Evolutionary conservation across 2,888 invertebrate genomes (phyloP).

Genomic region (Pherbina coryleti): DNA sequence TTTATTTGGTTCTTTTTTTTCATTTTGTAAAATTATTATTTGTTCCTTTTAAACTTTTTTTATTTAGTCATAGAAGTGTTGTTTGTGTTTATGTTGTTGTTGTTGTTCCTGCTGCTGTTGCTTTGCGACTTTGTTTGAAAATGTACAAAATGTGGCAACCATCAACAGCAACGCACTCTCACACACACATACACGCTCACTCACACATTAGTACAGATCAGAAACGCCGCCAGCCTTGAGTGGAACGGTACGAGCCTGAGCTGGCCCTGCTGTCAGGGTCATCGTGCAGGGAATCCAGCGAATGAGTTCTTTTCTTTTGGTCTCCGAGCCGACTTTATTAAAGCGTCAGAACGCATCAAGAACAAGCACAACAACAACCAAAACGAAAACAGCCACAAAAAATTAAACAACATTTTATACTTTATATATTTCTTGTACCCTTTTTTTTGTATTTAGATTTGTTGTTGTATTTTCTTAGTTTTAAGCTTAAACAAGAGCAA

Average conservation of each 20-base stretch:
- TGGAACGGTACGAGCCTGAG: not conserved
- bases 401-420: conserved; percentile 16
- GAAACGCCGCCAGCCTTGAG: conserved; percentile 11
- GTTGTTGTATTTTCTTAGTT: not conserved
- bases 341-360: not conserved
- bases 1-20: not conserved
- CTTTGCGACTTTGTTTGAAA: conserved; percentile 14
- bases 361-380: conserved; percentile 16
- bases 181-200: not conserved
- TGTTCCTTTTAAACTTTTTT: too few species aligned
- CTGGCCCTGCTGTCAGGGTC: not conserved
- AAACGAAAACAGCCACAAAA: not conserved
- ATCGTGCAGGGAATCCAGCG: conserved; percentile 14
- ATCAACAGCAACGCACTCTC: conserved; percentile 8
- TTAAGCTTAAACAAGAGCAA: conserved; percentile 26
- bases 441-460: not conserved
- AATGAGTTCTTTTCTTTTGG: not conserved
- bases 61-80: not conserved
- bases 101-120: not conserved
- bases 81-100: not conserved
- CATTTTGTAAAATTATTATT: not conserved
- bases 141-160: conserved; percentile 25
- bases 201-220: not conserved
- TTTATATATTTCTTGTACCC: not conserved
- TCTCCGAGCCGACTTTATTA: not conserved